Conservation (phyloP, 2,888 invertebrate species). For the Macrosoma leucophasiata region DNA sequence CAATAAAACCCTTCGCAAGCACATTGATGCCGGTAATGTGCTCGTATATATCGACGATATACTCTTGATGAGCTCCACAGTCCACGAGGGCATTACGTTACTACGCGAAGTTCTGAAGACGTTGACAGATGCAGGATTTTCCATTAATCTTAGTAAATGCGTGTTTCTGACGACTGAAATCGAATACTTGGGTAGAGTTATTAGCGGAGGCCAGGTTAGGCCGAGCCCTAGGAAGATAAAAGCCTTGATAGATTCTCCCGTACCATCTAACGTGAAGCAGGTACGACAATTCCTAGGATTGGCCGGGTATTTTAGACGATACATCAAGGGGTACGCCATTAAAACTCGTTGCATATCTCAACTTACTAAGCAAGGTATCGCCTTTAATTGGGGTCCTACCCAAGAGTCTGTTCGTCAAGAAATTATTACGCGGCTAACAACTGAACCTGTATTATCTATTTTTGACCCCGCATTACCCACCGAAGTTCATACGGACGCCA, state of each 20-base stretch:
- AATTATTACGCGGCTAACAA: conserved; percentile 18
- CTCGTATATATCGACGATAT: conserved; percentile 37
- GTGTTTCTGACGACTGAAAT: conserved; percentile 26
- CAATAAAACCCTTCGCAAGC: conserved; percentile 12
- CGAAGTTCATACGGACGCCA: conserved; percentile 28
- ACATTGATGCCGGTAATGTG: conserved; percentile 16
- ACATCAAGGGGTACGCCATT: conserved; percentile 16
- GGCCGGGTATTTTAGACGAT: conserved; percentile 20
- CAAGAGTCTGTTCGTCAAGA: conserved; percentile 25
- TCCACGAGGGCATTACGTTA: conserved; percentile 18
- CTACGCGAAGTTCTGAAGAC: conserved; percentile 26
- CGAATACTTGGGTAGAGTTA: conserved; percentile 30
- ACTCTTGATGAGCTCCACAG: conserved; percentile 20
- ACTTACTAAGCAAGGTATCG: conserved; percentile 13
- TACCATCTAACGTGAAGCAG: conserved; percentile 27
- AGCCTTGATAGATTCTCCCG: conserved; percentile 28
- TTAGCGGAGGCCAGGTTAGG: conserved; percentile 26
- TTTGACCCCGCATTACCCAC: conserved; percentile 19
- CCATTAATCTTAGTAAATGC: conserved; percentile 28
- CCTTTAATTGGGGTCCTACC: conserved; percentile 14
- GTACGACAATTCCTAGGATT: conserved; percentile 27
- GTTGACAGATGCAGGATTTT: conserved; percentile 28
- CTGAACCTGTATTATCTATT: conserved; percentile 19
- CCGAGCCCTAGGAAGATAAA: conserved; percentile 31
- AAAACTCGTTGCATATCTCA: conserved; percentile 18